Percentiles rank a stretch among this genome's conserved stretches.
Evolutionary conservation across 1,140 invertebrate species (phyloP).

Genomic region (Leptonema lineaticorne): DNA sequence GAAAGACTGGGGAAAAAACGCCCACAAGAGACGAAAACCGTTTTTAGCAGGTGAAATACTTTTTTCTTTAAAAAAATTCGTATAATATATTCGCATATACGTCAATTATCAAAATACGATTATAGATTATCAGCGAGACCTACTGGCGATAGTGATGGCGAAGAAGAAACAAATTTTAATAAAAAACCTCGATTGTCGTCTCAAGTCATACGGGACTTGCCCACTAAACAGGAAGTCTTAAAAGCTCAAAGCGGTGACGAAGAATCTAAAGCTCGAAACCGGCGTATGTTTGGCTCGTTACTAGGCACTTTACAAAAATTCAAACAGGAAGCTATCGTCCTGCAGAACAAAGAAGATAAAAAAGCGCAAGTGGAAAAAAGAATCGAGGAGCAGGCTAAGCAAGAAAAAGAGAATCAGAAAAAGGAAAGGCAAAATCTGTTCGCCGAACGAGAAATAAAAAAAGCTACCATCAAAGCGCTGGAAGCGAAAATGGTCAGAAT

Average conservation of each 20-base stretch:
- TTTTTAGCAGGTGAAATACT: constrained; percentile 52
- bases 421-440: constrained; percentile 85
- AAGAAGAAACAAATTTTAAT: constrained; percentile 47
- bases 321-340: constrained; percentile 87
- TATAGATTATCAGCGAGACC: constrained; percentile 49
- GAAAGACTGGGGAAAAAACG: constrained; percentile 48
- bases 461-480: constrained; percentile 84
- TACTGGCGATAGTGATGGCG: constrained; percentile 50
- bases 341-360: constrained; percentile 73
- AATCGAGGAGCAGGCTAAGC: constrained; percentile 85
- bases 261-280: constrained; percentile 80
- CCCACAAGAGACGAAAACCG: constrained; percentile 55
- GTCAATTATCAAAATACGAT: constrained; percentile 9
- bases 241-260: constrained; percentile 83
- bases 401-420: constrained; percentile 83
- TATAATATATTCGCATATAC: too few relatives aligned
- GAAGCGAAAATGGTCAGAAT: constrained; percentile 88
- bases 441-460: constrained; percentile 79
- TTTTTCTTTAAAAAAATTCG: not conserved
- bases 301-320: constrained; percentile 94
- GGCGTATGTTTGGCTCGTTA: constrained; percentile 92
- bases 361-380: constrained; percentile 86
- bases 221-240: constrained; percentile 51
- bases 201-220: constrained; percentile 51
- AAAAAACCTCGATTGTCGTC: constrained; percentile 51